Conservation (phyloP, 2,797 vertebrate genomes). For the Acanthurus lineatus region DNA sequence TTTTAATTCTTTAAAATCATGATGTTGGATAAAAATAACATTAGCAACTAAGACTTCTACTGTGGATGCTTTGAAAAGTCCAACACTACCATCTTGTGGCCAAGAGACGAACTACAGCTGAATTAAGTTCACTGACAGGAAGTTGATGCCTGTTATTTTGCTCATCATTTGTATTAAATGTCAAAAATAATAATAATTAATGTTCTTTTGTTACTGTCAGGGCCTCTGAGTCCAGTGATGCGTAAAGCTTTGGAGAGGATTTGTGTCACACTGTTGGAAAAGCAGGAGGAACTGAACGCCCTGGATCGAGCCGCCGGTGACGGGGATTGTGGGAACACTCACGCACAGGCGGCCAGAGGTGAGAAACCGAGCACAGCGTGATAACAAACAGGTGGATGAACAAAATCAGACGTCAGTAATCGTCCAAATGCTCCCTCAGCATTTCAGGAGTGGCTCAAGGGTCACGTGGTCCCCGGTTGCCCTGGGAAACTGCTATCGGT, state of each 20-base stretch:
- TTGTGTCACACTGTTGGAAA: slow-evolving; percentile 84
- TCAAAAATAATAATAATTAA: neutral
- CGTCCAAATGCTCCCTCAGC: slow-evolving; percentile 76
- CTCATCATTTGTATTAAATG: no score
- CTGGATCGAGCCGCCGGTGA: slow-evolving; percentile 93
- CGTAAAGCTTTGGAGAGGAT: slow-evolving; percentile 81
- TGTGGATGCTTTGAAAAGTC: no score
- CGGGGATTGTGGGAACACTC: slow-evolving; percentile 95
- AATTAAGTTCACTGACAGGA: neutral
- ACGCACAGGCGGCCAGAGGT: slow-evolving; percentile 90
- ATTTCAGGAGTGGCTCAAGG: slow-evolving; percentile 88
- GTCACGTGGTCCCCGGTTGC: slow-evolving; percentile 77
- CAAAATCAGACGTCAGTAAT: rapidly evolving
- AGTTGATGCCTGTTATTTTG: no score
- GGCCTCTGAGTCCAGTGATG: slow-evolving; percentile 76
- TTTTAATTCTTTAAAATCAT: no score
- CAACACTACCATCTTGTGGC: neutral
- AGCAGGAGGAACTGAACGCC: slow-evolving; percentile 90
- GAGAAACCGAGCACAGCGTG: neutral
- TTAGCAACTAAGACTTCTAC: no score
- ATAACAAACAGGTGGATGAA: neutral
- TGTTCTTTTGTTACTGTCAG: slow-evolving; percentile 50
- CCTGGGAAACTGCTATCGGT: slow-evolving; percentile 85
- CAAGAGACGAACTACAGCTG: neutral
- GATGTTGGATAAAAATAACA: no score